Evolutionary conservation across 2,797 vertebrate genomes (phyloP).

Genomic region (Poliocrania exsul): DNA sequence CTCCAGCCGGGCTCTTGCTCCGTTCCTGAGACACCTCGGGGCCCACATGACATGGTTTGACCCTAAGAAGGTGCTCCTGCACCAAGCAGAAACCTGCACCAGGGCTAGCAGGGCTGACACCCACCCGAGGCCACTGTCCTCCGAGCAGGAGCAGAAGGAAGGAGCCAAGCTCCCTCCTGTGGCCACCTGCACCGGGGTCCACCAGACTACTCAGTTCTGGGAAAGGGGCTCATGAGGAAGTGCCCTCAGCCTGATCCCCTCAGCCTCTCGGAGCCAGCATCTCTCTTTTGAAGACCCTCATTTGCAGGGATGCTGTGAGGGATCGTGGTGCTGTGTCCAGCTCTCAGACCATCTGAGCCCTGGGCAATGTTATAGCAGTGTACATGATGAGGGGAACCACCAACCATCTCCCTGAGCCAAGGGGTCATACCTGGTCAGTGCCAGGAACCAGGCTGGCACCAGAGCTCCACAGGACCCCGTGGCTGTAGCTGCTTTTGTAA

Average conservation of each 20-base stretch:
- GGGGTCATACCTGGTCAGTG: accelerated
- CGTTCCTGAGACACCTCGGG: not conserved
- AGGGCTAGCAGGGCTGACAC: not conserved
- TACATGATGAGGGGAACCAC: accelerated
- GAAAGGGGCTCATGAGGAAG: not conserved
- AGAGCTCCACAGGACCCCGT: not conserved
- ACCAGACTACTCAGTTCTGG: not conserved
- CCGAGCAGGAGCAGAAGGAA: not conserved
- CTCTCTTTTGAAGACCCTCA: not conserved
- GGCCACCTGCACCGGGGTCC: not conserved
- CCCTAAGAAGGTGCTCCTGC: not conserved
- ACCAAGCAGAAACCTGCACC: not conserved
- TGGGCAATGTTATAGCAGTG: accelerated
- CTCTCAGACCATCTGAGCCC: accelerated
- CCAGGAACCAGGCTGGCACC: not conserved
- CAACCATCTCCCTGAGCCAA: accelerated
- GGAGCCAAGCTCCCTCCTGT: constrained; percentile 67
- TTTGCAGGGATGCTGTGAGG: not conserved
- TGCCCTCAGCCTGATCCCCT: accelerated
- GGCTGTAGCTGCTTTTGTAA: not conserved
- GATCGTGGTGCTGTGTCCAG: not conserved
- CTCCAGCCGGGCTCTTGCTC: not conserved
- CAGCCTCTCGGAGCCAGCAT: not conserved
- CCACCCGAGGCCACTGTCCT: not conserved
- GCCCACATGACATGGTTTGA: accelerated